Evolutionary conservation across 2,797 vertebrate genomes (phyloP), one percentile per base, ranked within the genome.

Genomic region (Microctenopoma steveboyesi): DNA sequence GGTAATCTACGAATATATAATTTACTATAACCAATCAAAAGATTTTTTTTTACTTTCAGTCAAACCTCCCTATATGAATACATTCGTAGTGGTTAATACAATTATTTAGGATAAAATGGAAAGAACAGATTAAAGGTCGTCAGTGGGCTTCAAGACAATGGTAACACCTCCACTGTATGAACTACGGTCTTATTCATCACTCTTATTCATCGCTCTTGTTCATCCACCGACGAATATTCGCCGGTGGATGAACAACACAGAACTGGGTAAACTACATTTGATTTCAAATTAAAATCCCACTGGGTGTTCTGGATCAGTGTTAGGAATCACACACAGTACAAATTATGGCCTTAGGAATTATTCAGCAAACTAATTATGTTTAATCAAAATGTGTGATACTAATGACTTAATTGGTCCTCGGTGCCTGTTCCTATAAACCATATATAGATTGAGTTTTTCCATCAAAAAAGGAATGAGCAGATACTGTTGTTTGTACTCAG

Each of bases 371-470:
- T 69, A 83, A 81, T 79, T 69, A 51, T 82, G 76, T 80, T 81
- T 81, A 81, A 88, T 87, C 72, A 83, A 84, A 75, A 84, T 79
- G 78, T 86, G 85, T 88, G 82, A 88, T 87, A 83, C 66, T 78
- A 88, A 73, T 90, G 88, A 93, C 92, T 93, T 92, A 91, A 91
- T 81, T 82, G 81, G 89, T 91, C 91, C 90, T 90, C 89, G 82
- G 92, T 94, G 93, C 92, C 93, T 93, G 90, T 90, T 91, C 78
- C 82, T 70, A 70, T 84, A 75, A 70, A 78, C 66, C 48, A 1
- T 54, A 60, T 83, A 68, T 80, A 79, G 86, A 88, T 85, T 70
- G 56, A 81, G 74, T 49, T 42, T 86, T 84, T 86, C 79, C 81
- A 68, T 47, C 1, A 58, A 70, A 64, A 82, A 57, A 69, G 74